Evolutionary conservation across 2,888 invertebrate species (phyloP).

Genomic region (Ectobius pallidus): DNA sequence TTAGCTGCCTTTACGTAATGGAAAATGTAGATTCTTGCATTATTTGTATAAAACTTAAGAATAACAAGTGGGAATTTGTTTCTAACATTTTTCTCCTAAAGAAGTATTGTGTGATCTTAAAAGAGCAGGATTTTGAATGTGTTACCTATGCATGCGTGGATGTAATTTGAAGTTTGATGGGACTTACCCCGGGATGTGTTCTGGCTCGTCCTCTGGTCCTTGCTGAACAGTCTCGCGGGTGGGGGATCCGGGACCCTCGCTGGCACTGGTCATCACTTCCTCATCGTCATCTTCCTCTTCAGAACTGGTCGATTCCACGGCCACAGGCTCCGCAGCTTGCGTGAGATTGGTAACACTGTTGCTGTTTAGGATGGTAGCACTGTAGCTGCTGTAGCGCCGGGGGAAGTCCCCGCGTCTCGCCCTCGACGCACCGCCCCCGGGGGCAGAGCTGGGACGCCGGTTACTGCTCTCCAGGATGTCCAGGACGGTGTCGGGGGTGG

Average conservation of each 20-base stretch:
- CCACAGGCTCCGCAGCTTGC: conserved; percentile 6
- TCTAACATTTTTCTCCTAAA: too few relatives aligned
- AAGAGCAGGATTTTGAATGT: too few relatives aligned
- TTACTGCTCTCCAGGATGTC: conserved; percentile 43
- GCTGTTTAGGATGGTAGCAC: background rate
- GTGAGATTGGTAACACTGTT: background rate
- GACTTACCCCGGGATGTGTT: too few relatives aligned
- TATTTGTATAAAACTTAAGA: too few relatives aligned
- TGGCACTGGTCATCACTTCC: conserved; percentile 27
- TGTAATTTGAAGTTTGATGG: too few relatives aligned
- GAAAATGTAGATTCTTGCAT: too few relatives aligned
- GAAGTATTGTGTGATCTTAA: too few relatives aligned
- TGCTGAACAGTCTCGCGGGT: background rate
- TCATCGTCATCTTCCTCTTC: conserved; percentile 15
- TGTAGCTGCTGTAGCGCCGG: conserved; percentile 31
- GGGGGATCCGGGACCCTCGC: background rate
- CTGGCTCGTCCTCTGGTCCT: too few relatives aligned
- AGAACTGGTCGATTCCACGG: conserved; percentile 13
- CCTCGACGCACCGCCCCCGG: conserved; percentile 42
- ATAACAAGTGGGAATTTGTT: too few relatives aligned
- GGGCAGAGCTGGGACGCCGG: conserved; percentile 11
- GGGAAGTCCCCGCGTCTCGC: conserved; percentile 7
- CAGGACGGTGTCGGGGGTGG: conserved; percentile 13
- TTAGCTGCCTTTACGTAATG: too few relatives aligned
- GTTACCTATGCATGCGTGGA: too few relatives aligned